Evolutionary conservation across 2,113 vertebrate genomes (phyloP).

Genomic region (Sardina pilchardus): DNA sequence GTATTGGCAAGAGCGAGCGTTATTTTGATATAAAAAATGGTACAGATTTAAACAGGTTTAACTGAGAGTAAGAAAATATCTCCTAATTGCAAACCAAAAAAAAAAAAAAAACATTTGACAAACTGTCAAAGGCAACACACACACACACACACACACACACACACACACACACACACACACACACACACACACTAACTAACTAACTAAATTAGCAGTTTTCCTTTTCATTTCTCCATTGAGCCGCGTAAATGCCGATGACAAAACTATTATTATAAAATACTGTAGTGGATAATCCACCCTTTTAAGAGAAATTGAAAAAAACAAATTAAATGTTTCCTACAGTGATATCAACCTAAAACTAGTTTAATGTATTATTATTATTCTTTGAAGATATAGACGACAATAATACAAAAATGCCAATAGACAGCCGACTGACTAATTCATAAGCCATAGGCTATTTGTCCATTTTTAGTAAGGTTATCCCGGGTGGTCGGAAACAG

Average conservation of each 20-base stretch:
- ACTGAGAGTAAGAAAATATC: neutral
- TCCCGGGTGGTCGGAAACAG: neutral
- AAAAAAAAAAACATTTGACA: neutral
- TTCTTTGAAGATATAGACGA: neutral
- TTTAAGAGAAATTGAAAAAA: neutral
- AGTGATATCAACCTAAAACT: neutral
- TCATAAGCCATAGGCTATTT: neutral
- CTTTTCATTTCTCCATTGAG: neutral
- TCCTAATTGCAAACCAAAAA: neutral
- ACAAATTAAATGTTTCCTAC: neutral
- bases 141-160: neutral
- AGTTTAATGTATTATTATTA: too few species aligned
- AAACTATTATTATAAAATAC: too few species aligned
- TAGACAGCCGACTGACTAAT: too few species aligned
- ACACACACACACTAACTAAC: neutral
- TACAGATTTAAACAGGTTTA: neutral
- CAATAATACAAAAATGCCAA: neutral
- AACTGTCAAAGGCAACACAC: neutral
- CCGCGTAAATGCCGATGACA: neutral
- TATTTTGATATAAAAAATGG: neutral
- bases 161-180: neutral
- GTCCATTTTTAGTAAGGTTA: neutral
- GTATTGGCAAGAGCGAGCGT: neutral
- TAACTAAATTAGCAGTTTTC: neutral
- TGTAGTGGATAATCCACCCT: too few species aligned